Evolutionary conservation across 23 tunicate genomes (phyloP), one percentile per base, ranked within the genome.

Genomic region (Corella eumyota): DNA sequence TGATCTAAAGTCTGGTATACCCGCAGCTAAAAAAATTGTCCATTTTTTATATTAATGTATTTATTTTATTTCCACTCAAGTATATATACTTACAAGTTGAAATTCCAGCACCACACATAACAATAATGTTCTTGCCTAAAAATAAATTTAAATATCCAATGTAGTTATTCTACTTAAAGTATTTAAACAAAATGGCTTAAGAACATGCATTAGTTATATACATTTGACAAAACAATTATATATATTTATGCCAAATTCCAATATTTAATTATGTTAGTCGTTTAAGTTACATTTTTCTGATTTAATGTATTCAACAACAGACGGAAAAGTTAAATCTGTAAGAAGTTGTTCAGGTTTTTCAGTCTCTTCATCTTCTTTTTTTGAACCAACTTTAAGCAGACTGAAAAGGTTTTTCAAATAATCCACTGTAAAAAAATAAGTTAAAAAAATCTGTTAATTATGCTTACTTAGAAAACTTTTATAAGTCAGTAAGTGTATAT

Each of bases 61-160:
- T 40, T 40, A 40, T 40, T 11, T 40, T 9, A 40, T 40, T 11
- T 40, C 48, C 15, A 40, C 3, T 2, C 30, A 11, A 5, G 30
- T 28, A 56, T 45, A 67, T 15, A 32, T 24, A 51, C 80, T 51
- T 74, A 74, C 83, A 45, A 9, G 96, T 86, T 44, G 96, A 86
- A 23, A 86, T 78, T 51, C 96, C 96, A 34, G 96, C 96, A 45
- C 96, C 96, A 61, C 80, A 86, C 75, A 86, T 71, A 2, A 78
- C 76, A 21, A 86, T 58, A 22, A 86, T 66, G 26, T 86, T 86
- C 59, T 72, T 69, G 37, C 85, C 85, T 78, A 35, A 60, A n/a
- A n/a, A n/a, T n/a, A n/a, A n/a, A n/a, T n/a, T n/a, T n/a, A n/a
- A n/a, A n/a, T n/a, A n/a, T n/a, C n/a, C n/a, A n/a, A 78, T 54